Evolutionary conservation across 2,888 invertebrate species (phyloP), one percentile per base, ranked within the genome.

Genomic region (Autographa gamma): DNA sequence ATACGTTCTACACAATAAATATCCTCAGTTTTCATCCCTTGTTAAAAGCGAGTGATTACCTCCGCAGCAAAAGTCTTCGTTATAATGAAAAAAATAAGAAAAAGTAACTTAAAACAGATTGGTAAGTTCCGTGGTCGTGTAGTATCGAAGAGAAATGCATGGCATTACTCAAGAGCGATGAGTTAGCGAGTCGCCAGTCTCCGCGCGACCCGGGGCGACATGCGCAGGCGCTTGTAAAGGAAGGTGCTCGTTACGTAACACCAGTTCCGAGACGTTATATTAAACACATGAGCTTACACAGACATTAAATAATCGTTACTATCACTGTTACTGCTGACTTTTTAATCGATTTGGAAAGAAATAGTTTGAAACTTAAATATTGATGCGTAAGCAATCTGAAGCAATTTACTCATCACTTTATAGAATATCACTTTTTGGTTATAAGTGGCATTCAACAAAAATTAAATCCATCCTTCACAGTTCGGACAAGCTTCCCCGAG

Each of bases 101-200:
- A 9, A 18, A 56, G 19, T 5, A 25, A 13, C 11, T 54, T 19
- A 19, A 54, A 56, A 56, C 54, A 25, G 6, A 56, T 25, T 56
- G 54, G 54, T 25, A 13, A 13, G 19, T 56, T 56, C 25, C 54
- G 54, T 56, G 25, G 25, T 13, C 13, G 25, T 19, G 16, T 32
- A 32, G 14, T 48, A 48, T 14, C 58, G 56, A 71, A 66, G 77
- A 68, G 77, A 77, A 77, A 77, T 80, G 77, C 63, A 54, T 59
- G 31, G 34, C n/a, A 16, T 75, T 76, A 71, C 64, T 66, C 60
- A 80, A 77, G 31, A 31, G 11, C 56, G 77, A 59, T 80, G 80
- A 79, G 59, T 71, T 48, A 60, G 76, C 62, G 31, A 64, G n/a
- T 31, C 13, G 13, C 54, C 38, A 41, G 61, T 31, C 43, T 66